Base-by-base conservation (phyloP, 1,140 invertebrate species). In the Chrysoperla carnea region DNA sequence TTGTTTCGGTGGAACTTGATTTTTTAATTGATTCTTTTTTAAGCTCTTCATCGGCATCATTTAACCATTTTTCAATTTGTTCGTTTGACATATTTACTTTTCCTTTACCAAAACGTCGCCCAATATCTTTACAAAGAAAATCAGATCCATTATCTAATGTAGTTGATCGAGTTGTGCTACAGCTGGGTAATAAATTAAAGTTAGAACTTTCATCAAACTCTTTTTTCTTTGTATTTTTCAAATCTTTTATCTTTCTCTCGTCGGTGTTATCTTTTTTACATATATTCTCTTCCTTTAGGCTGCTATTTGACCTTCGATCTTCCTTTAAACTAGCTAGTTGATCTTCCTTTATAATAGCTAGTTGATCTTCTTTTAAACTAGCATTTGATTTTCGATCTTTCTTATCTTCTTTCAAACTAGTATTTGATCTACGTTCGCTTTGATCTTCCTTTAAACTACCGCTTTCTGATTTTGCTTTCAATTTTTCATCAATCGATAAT, bases 51-150 rank as follows among this genome's bases (percentile, higher is more conserved):
- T 43, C 28, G 4, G 31, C 31, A 42, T 79, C 75, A 41, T 74
- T 73, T 1, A 81, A 51, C 77, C 77, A 80, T 50, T 78, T 77
- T 43, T 78, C 74, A 39, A 79, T 79, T 52, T 79, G 73, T 50
- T 81, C 78, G 9, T 69, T 75, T 0, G 76, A 75, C 73, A 78
- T 77, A 45, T 76, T 78, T 0, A 79, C 72, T 50, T 76, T 74
- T 11, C 72, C 73, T 53, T 78, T 78, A 39, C 73, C 67, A 47
- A 51, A 58, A 33, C 56, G 40, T 38, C 54, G 47, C 5, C 54
- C 50, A 8, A 60, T 45, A 49, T 60, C 57, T 48, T 59, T 58
- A 37, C 49, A 50, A 12, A 54, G 46, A 31, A 60, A 40, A 47
- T 59, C 57, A 4, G 51, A 23, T 23, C 17, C 17, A 23, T 23